Base-by-base conservation (phyloP, 2,888 invertebrate species). In the Ferdinandea cuprea region DNA sequence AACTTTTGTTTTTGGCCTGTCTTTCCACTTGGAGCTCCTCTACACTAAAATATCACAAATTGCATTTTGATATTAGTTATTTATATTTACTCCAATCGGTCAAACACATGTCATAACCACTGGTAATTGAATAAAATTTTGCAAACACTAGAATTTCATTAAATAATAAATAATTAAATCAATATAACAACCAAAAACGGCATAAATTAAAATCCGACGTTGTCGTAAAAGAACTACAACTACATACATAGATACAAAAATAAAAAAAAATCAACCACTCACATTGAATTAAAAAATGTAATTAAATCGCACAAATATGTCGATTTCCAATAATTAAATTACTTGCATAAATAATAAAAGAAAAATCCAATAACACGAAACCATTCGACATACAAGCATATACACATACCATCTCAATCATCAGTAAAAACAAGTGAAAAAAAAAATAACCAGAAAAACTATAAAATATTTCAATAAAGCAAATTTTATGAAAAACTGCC, bases 281-380 rank as follows among this genome's bases (percentile, higher is more conserved):
- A 19, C 9, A 30, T 19, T 40, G 19, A 44, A 52, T 50, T 46
- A 63, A 61, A 50, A 56, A 65, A 73, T 56, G 56, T 73, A 73
- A 73, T 73, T 73, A 56, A 73, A 58, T 73, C 73, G 50, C n/a
- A 56, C 46, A 73, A 73, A 73, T 63, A 73, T 73, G 73, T 48
- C 65, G 73, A 73, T 65, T 73, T 73, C 28, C 63, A 65, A 73
- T 73, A 73, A 73, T 65, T 63, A 56, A 73, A 56, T 73, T 73
- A 56, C 65, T 65, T 48, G 28, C 52, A 63, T 54, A 72, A 72
- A 72, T 63, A 72, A 63, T 61, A 54, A 32, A 40, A 52, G 19
- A 46, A 50, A 71, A 32, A 25, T 35, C 19, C 56, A 40, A 21
- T 66, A 42, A 37, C 1, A 19, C 46, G 3, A 13, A 66, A 17